These are phyloP conservation scores for Spilogale gracilis DNA, from an alignment of 2,113 vertebrate genomes.

Conservation along the genomic window DNA sequence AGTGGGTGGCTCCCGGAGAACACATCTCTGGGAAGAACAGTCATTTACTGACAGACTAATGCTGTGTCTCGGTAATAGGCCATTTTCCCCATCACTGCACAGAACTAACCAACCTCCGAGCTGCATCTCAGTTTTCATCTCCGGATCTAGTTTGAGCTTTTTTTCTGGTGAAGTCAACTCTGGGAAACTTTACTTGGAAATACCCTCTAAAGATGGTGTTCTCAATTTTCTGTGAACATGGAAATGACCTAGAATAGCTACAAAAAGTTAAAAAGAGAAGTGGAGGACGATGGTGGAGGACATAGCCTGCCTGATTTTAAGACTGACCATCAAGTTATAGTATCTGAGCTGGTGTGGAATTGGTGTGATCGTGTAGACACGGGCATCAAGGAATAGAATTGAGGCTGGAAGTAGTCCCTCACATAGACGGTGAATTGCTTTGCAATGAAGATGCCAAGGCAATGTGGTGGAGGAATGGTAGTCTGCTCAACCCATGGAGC, in stretches of 20 bases:
- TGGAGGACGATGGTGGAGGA: background rate
- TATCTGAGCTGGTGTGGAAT: background rate
- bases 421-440: background rate
- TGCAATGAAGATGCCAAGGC: background rate
- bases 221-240: conserved; percentile 48
- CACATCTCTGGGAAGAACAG: background rate
- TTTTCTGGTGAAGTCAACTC: conserved; percentile 15
- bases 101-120: conserved; percentile 61
- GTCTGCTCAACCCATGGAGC: background rate
- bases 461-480: background rate
- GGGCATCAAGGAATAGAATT: background rate
- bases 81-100: conserved; percentile 66
- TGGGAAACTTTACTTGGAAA: conserved; percentile 43
- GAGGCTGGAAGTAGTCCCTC: background rate
- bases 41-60: conserved; percentile 48
- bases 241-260: conserved; percentile 29
- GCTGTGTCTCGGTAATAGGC: conserved; percentile 17
- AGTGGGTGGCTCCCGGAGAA: conserved; percentile 23
- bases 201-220: background rate
- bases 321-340: background rate
- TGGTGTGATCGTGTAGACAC: background rate
- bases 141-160: conserved; percentile 42
- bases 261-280: background rate
- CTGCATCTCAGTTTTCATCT: conserved; percentile 43
- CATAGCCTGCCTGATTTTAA: background rate